phyloP scores from a whole-genome alignment of 2,113 vertebrate genomes.

The Calidris pugnax region DNA sequence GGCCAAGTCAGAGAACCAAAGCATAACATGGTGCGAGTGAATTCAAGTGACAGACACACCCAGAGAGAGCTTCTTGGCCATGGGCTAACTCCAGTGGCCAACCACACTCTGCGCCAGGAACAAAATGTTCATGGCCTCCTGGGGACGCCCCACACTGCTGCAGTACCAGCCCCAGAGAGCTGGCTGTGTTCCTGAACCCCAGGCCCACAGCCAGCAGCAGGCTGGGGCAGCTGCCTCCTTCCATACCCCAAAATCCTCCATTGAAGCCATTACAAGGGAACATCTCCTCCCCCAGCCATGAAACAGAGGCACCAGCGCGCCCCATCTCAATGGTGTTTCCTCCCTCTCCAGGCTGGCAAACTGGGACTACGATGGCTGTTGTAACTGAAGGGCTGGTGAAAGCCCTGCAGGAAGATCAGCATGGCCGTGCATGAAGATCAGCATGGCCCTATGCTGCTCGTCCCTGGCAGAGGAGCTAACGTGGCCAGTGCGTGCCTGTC shows the following conservation, averaged over 20 bases:
- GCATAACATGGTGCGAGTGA: neutral
- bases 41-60: constrained; percentile 2
- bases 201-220: neutral
- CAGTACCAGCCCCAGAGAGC: neutral
- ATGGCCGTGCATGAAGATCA: fast-evolving
- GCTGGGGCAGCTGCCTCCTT: fast-evolving
- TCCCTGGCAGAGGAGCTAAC: neutral
- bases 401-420: fast-evolving
- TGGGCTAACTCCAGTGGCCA: neutral
- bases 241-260: neutral
- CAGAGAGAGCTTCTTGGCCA: neutral
- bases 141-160: neutral
- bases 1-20: neutral
- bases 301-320: fast-evolving
- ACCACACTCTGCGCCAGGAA: neutral
- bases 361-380: neutral
- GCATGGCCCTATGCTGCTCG: fast-evolving
- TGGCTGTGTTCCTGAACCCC: fast-evolving
- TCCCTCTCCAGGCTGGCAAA: neutral
- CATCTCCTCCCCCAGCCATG: fast-evolving
- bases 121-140: neutral
- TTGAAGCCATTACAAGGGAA: neutral
- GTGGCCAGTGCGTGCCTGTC: fast-evolving
- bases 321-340: fast-evolving
- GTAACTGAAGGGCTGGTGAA: fast-evolving